Conservation (phyloP, 2,113 vertebrate species). For the Neopipo cinnamomea region DNA sequence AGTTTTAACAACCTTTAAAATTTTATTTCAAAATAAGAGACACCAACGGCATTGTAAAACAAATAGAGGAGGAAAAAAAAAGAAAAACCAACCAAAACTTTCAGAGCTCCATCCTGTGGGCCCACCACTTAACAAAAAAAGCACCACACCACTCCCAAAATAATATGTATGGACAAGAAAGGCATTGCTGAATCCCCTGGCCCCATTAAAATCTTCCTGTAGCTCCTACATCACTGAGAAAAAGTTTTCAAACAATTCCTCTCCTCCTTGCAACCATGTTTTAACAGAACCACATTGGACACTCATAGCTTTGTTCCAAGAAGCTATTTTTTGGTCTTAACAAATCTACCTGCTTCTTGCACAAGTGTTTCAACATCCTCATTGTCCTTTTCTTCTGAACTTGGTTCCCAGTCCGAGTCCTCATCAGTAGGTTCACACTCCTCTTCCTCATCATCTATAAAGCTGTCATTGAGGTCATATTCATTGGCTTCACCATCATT, state of each 20-base stretch:
- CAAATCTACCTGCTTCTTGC: constrained; percentile 68
- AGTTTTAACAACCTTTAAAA: background rate
- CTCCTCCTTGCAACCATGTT: background rate
- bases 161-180: background rate
- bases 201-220: background rate
- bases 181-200: background rate
- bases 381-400: constrained; percentile 64
- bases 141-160: background rate
- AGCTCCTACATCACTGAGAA: background rate
- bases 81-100: background rate
- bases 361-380: constrained; percentile 70
- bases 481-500: constrained; percentile 40
- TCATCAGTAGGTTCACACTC: constrained; percentile 74
- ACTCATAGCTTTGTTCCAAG: too few relatives aligned
- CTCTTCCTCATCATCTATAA: constrained; percentile 75
- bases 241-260: background rate
- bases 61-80: background rate
- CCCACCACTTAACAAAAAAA: background rate
- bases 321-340: constrained; percentile 70
- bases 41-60: background rate
- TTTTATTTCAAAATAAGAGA: background rate
- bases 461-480: constrained; percentile 63
- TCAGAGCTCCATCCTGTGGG: background rate
- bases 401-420: constrained; percentile 80
- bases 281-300: background rate